These are phyloP conservation scores for Paracentrotus lividus DNA, from an alignment of 53 echinoderm and acorn worm species.

Conservation along the genomic window DNA sequence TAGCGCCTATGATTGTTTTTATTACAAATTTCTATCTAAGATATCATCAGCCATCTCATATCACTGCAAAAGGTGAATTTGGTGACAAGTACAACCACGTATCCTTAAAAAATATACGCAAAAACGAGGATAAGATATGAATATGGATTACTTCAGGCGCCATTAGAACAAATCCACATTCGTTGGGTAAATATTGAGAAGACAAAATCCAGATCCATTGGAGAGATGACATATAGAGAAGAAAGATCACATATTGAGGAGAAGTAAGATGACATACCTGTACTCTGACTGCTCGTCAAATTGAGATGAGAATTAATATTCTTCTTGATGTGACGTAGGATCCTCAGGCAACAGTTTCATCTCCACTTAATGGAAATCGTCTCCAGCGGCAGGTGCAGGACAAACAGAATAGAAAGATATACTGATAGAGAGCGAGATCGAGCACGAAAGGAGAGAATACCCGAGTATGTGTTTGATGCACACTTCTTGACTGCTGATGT, in stretches of 20 bases:
- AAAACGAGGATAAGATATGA: too few species aligned
- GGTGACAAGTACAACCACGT: too few species aligned
- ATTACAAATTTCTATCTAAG: too few species aligned
- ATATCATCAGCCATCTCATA: too few species aligned
- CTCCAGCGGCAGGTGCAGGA: slow-evolving; percentile 27
- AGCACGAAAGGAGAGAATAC: neutral
- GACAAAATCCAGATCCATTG: too few species aligned
- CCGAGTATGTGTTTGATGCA: neutral
- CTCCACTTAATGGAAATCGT: slow-evolving; percentile 50
- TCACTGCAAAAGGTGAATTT: too few species aligned
- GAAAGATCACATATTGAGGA: too few species aligned
- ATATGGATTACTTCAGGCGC: neutral
- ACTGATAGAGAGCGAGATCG: neutral
- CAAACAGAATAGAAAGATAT: neutral
- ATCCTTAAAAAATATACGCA: too few species aligned
- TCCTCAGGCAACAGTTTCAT: slow-evolving; percentile 54
- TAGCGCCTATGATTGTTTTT: too few species aligned
- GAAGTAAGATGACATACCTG: too few species aligned
- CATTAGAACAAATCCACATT: neutral
- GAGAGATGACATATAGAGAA: too few species aligned
- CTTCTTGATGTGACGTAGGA: slow-evolving; percentile 46
- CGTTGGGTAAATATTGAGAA: too few species aligned
- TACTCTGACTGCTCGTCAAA: slow-evolving; percentile 31
- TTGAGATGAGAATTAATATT: slow-evolving; percentile 33
- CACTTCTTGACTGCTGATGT: neutral